These are phyloP conservation scores for Pomacea canaliculata DNA, from an alignment of 2,888 invertebrate genomes.

Conservation along the genomic window DNA sequence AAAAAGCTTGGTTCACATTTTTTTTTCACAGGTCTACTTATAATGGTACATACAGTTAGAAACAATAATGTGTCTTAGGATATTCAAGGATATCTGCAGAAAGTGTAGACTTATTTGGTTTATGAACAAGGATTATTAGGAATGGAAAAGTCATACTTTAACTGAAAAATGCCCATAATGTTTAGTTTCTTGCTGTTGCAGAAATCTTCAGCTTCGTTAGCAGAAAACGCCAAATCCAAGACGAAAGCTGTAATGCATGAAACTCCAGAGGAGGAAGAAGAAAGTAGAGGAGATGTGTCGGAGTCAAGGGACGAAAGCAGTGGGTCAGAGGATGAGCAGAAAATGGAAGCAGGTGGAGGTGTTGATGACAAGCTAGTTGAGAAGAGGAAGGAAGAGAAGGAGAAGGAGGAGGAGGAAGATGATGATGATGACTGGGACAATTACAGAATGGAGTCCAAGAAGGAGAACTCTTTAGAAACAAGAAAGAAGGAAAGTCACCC, in stretches of 20 bases:
- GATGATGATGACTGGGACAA: conserved; percentile 95
- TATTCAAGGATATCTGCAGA: too few species aligned
- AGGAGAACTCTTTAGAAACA: conserved; percentile 88
- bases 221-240: conserved; percentile 25
- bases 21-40: too few species aligned
- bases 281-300: conserved; percentile 35
- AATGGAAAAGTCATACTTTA: too few species aligned
- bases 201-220: background rate
- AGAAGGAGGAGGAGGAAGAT: conserved; percentile 45
- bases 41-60: too few species aligned
- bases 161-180: too few species aligned
- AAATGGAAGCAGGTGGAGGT: conserved; percentile 27
- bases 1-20: too few species aligned
- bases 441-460: conserved; percentile 84
- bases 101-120: too few species aligned
- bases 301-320: conserved; percentile 39
- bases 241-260: conserved; percentile 10
- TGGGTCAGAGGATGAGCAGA: conserved; percentile 27
- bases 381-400: conserved; percentile 26
- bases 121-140: too few species aligned
- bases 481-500: conserved; percentile 93
- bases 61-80: too few species aligned
- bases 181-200: background rate
- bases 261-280: conserved; percentile 24
- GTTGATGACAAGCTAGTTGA: conserved; percentile 33